phyloP scores from a whole-genome alignment of 1,140 invertebrate genomes.

The Halesus radiatus region DNA sequence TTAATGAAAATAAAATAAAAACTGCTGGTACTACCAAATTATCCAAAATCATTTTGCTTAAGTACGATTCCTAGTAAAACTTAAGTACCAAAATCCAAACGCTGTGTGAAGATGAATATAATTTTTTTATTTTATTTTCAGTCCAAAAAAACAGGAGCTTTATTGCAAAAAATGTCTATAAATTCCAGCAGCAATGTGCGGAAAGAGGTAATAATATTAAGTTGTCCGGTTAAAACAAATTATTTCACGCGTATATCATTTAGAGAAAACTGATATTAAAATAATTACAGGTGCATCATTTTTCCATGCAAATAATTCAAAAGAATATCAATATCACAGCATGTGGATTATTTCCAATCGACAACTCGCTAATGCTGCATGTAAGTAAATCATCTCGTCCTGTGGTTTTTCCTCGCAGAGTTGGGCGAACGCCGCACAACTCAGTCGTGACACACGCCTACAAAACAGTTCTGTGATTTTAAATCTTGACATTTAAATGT shows the following conservation, averaged over 20 bases:
- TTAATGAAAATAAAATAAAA: too few species aligned
- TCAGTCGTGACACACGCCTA: too few species aligned
- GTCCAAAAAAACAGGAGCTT: background rate
- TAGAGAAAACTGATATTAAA: background rate
- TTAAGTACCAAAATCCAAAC: too few species aligned
- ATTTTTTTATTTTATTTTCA: background rate
- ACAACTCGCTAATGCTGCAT: constrained; percentile 60
- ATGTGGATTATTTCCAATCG: constrained; percentile 62
- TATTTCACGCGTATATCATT: background rate
- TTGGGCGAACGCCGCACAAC: too few species aligned
- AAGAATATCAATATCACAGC: constrained; percentile 60
- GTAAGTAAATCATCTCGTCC: constrained; percentile 57
- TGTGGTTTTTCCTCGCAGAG: too few species aligned
- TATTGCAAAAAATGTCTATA: background rate
- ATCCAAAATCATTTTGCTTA: too few species aligned
- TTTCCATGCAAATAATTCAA: constrained; percentile 63
- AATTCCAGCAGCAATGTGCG: background rate
- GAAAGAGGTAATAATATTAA: background rate
- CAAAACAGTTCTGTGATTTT: too few species aligned
- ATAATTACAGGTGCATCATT: constrained; percentile 59
- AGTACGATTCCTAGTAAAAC: too few species aligned
- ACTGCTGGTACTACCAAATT: too few species aligned
- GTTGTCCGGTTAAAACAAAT: background rate
- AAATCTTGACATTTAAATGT: too few species aligned
- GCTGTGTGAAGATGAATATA: too few species aligned